Conservation (phyloP, 2,888 invertebrate species). For the Merodon equestris region DNA sequence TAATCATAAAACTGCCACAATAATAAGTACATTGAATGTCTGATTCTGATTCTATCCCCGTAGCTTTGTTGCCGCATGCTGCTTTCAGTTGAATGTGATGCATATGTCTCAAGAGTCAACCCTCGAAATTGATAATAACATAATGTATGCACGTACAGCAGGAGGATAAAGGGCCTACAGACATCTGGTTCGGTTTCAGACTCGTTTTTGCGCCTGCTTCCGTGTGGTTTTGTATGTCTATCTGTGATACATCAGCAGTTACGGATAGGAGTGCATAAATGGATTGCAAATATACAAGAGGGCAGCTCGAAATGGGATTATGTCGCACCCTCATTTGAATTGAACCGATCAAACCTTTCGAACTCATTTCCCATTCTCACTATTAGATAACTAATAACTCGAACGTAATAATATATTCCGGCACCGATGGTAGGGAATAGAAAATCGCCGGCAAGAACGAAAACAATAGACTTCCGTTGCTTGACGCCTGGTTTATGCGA, state of each 20-base stretch:
- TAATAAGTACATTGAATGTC: conserved; percentile 52
- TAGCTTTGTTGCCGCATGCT: conserved; percentile 3
- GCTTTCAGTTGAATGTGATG: conserved; percentile 51
- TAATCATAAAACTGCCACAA: conserved; percentile 68
- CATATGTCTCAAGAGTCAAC: conserved; percentile 68
- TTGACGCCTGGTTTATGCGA: conserved; percentile 52
- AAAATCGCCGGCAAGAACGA: conserved; percentile 5
- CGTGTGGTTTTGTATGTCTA: too few species aligned
- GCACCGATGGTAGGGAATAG: conserved; percentile 16
- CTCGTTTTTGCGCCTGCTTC: conserved; percentile 37
- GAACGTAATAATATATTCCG: conserved; percentile 33
- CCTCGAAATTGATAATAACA: conserved; percentile 65
- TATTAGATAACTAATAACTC: conserved; percentile 49
- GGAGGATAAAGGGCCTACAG: conserved; percentile 51
- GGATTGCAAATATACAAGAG: too few species aligned
- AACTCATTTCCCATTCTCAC: conserved; percentile 22
- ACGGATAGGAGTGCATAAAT: too few species aligned
- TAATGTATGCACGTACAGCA: conserved; percentile 4
- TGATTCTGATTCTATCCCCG: background rate
- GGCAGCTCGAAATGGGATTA: too few species aligned
- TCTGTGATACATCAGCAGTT: too few species aligned
- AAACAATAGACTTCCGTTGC: conserved; percentile 52
- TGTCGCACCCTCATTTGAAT: too few species aligned
- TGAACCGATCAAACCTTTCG: conserved; percentile 34
- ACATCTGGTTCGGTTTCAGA: conserved; percentile 68